A percentile compares a stretch with the other conserved stretches of the same genome.
Evolutionary conservation across 2,113 vertebrate species (phyloP).

Genomic region (Phalacrocorax pelagicus): DNA sequence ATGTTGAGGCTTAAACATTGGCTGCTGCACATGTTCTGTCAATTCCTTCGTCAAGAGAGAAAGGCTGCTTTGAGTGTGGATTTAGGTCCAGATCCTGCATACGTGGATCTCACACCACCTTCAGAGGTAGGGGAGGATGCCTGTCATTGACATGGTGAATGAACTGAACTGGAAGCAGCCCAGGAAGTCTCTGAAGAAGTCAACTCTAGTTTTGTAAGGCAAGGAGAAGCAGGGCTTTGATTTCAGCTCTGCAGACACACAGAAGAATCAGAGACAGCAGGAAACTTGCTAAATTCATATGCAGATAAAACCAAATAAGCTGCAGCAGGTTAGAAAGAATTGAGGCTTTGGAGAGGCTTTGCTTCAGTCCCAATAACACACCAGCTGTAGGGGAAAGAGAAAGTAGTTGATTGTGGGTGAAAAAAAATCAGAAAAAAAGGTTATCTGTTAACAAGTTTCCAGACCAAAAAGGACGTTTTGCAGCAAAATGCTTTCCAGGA

Average conservation of each 20-base stretch:
- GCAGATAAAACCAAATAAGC: not conserved
- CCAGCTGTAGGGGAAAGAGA: not conserved
- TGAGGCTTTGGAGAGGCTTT: not conserved
- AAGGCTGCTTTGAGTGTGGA: not conserved
- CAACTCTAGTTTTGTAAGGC: not conserved
- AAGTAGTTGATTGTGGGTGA: not conserved
- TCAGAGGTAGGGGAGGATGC: not conserved
- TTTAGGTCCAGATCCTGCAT: not conserved
- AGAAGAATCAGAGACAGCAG: not conserved
- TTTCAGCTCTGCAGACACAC: not conserved
- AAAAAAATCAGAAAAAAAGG: not conserved
- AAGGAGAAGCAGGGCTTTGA: not conserved
- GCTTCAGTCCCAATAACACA: not conserved
- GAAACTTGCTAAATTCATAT: rapidly evolving
- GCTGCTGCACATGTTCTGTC: conserved; percentile 71
- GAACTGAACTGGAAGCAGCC: not conserved
- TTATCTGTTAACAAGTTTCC: not conserved
- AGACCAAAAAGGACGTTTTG: not conserved
- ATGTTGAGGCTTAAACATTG: conserved; percentile 73
- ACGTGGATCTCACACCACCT: not conserved
- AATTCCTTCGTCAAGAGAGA: conserved; percentile 12
- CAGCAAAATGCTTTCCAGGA: not conserved
- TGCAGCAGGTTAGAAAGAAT: not conserved
- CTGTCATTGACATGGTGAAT: not conserved
- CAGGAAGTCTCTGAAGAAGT: not conserved